These are phyloP conservation scores for Iguana delicatissima DNA, from an alignment of 2,797 vertebrate genomes.

Conservation along the genomic window DNA sequence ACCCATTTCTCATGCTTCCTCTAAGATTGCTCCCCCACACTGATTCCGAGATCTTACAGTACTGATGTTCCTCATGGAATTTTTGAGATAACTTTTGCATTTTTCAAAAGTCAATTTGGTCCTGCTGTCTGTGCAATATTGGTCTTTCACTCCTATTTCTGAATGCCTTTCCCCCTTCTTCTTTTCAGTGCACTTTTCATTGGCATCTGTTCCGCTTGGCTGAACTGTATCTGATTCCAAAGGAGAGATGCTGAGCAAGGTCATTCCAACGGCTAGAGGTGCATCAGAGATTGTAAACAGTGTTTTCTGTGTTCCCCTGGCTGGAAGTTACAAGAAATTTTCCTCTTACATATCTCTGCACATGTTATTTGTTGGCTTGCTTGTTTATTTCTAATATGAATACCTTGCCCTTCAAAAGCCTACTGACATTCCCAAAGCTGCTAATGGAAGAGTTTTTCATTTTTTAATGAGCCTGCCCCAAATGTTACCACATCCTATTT, in stretches of 20 bases:
- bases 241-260: conserved; percentile 21
- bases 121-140: neutral
- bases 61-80: neutral
- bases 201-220: neutral
- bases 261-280: neutral
- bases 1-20: neutral
- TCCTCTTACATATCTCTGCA: neutral
- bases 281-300: conserved; percentile 2
- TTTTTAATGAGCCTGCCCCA: too few relatives aligned
- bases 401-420: neutral
- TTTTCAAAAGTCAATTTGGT: conserved; percentile 15
- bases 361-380: neutral
- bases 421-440: neutral
- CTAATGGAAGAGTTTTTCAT: neutral
- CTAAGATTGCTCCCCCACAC: neutral
- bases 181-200: conserved; percentile 25
- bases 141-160: conserved; percentile 18
- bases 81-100: conserved; percentile 3
- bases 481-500: neutral
- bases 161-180: neutral
- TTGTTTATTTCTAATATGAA: neutral
- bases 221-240: neutral
- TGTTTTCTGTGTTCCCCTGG: neutral
- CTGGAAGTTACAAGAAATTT: conserved; percentile 42
- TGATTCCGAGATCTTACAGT: neutral